phyloP scores from a whole-genome alignment of 2,888 invertebrate species.

The Dynastes maya region DNA sequence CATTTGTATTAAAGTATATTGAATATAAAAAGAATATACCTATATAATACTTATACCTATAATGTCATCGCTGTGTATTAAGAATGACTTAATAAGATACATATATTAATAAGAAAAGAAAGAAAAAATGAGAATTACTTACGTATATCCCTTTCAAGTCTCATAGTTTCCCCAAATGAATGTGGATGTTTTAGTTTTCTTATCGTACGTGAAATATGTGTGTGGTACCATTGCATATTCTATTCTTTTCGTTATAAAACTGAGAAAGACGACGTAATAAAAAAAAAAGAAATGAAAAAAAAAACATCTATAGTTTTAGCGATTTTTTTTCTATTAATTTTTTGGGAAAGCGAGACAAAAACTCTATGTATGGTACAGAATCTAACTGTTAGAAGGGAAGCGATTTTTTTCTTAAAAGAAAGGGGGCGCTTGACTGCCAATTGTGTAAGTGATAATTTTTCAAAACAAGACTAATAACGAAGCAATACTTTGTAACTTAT shows the following conservation, averaged over 20 bases:
- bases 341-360: slow-evolving; percentile 46
- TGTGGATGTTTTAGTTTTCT: slow-evolving; percentile 32
- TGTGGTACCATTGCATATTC: slow-evolving; percentile 12
- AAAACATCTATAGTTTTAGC: slow-evolving; percentile 44
- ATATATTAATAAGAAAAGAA: neutral
- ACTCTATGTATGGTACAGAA: neutral
- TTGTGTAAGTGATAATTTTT: slow-evolving; percentile 78
- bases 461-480: slow-evolving; percentile 81
- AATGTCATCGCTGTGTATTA: slow-evolving; percentile 29
- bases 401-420: slow-evolving; percentile 38
- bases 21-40: slow-evolving; percentile 31
- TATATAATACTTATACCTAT: slow-evolving; percentile 25
- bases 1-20: slow-evolving; percentile 46
- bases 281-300: neutral
- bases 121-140: neutral
- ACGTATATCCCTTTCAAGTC: slow-evolving; percentile 46
- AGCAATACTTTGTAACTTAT: slow-evolving; percentile 84
- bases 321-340: slow-evolving; percentile 23
- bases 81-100: slow-evolving; percentile 13
- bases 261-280: too few relatives aligned
- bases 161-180: slow-evolving; percentile 48
- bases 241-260: neutral
- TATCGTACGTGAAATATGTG: slow-evolving; percentile 22
- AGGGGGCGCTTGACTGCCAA: slow-evolving; percentile 55
- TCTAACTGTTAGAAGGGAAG: neutral